Base-by-base conservation (phyloP, 2,888 invertebrate species). In the Rosalia funebris region DNA sequence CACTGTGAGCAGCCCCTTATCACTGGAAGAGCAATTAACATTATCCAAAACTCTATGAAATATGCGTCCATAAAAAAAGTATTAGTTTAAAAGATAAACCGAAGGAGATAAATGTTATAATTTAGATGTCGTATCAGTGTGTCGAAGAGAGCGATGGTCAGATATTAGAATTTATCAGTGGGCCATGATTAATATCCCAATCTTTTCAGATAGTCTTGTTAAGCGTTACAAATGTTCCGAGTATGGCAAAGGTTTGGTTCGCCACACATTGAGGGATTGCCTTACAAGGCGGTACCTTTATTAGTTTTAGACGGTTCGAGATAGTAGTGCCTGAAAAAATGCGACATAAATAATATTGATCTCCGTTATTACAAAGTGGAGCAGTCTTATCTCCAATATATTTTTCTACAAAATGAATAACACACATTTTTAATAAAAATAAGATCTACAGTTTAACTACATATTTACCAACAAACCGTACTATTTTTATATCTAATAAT, bases 101-200 rank as follows among this genome's bases (percentile, higher is more conserved):
- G 63, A 60, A 55, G 4, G 55, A 50, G 60, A 63, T 63, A 55
- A 63, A 63, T 63, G 63, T 60, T 45, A 60, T 57, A 63, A 63
- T 63, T 31, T 44, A 57, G 48, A 45, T 57, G 53, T 60, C 63
- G 57, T 63, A 63, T 63, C 63, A 55, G 34, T 39, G 55, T 52
- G 63, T 63, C 63, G 57, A 55, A 50, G 54, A 45, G 53, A 63
- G 46, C 63, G 63, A 63, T 63, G 64, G 60, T 63, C 74, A 72
- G 71, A 74, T 70, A 71, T 68, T 61, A 69, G 70, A 73, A 74
- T 72, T 72, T 75, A 76, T 75, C 76, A 74, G 72, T 63, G 60
- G 65, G 25, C 48, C 60, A 62, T 67, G 71, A 72, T 72, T 70
- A 67, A 71, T 71, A 63, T 67, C 63, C 69, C 68, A 70, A 71